Evolutionary conservation across 1,140 invertebrate species (phyloP).

Genomic region (Uloborus diversus): DNA sequence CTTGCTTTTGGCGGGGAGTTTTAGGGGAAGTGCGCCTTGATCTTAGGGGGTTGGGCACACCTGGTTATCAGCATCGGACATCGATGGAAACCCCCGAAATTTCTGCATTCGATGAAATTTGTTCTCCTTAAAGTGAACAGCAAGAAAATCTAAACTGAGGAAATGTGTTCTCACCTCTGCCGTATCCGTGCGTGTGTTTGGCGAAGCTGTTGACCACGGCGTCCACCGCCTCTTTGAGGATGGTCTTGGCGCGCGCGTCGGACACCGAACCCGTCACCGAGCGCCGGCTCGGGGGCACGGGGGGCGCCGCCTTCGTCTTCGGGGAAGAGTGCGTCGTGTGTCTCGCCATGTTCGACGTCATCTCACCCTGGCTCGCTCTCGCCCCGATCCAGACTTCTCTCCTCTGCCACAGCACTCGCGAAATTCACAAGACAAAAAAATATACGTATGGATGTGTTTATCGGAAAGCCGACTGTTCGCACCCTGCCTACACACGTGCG

Average conservation of each 20-base stretch:
- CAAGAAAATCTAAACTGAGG: too few relatives aligned
- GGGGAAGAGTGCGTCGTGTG: conserved; percentile 36
- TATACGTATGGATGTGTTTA: neutral
- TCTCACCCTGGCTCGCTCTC: conserved; percentile 2
- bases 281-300: conserved; percentile 20
- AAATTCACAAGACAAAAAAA: neutral
- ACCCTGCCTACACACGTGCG: neutral
- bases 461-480: neutral
- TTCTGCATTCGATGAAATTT: too few relatives aligned
- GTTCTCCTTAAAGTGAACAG: too few relatives aligned
- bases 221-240: conserved; percentile 79
- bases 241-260: conserved; percentile 75
- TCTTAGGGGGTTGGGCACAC: too few relatives aligned
- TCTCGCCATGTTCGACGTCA: conserved; percentile 51
- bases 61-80: too few relatives aligned
- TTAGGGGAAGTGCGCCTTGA: too few relatives aligned
- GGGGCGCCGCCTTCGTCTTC: conserved; percentile 34
- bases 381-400: neutral
- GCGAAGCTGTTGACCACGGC: conserved; percentile 82
- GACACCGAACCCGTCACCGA: conserved; percentile 57
- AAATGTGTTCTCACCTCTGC: conserved; percentile 71
- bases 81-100: too few relatives aligned
- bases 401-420: neutral
- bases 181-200: conserved; percentile 80
- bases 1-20: too few relatives aligned